Evolutionary conservation across 53 echinoderm and acorn worm species (phyloP), one percentile per base, ranked within the genome.

Genomic region (Hippasteria phrygiana): DNA sequence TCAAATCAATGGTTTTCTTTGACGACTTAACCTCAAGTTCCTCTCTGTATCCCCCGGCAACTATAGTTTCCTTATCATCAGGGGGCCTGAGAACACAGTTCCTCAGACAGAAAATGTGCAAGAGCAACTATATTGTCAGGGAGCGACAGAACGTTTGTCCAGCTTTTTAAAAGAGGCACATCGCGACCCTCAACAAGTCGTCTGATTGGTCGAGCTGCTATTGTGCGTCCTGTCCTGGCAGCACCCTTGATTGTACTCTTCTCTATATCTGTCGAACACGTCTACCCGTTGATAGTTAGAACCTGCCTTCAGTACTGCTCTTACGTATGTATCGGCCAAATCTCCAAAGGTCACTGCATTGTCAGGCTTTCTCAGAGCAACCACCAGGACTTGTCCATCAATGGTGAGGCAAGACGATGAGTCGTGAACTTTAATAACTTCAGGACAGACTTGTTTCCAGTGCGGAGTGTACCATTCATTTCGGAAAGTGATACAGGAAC

Each of bases 381-480:
- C 76, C 62, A 88, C 86, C 46, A 75, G 43, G 28, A 64, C 77
- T 32, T 88, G 88, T 14, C 88, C 77, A 64, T 77, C 88, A 26
- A 88, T 88, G 62, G 64, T 76, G 17, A 88, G 77, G 76, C 88
- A 88, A 29, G 88, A 51, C 7, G 88, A 76, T 5, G 43, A 38
- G 22, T 39, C 16, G 9, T 59, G 43, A 51, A 45, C 64, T 43
- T 77, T 77, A 88, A 88, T 88, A 59, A 34, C 73, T 73, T 71
- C 87, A 51, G 87, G 87, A 48, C 72, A 73, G 47, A 50, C 36
- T 40, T 90, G 73, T 83, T 83, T 55, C 83, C 91, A 16, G 90
- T 83, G 6, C 74, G 66, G 34, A 91, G 87, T 63, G 56, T 45
- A 42, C 91, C 91, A 87, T 74, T 62, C 43, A 65, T 75, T 33